These are phyloP conservation scores for Drosophila paranaensis DNA, from an alignment of 2,888 invertebrate genomes.

Conservation along the genomic window DNA sequence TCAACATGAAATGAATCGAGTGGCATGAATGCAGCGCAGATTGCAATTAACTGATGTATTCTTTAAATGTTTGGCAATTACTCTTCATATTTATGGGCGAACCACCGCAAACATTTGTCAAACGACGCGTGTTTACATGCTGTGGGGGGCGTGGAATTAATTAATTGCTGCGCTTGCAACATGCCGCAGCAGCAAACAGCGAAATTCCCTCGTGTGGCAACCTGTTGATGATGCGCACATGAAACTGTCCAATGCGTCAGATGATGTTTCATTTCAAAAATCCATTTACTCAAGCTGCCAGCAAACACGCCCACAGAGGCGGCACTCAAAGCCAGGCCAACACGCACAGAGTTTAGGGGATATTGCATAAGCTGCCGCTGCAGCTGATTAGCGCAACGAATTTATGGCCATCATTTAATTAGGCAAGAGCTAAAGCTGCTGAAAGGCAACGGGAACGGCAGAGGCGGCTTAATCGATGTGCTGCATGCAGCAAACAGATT, in stretches of 20 bases:
- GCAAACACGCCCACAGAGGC: conserved; percentile 18
- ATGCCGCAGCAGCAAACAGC: neutral
- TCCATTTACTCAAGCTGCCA: conserved; percentile 33
- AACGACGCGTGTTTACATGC: conserved; percentile 40
- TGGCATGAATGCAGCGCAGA: conserved; percentile 38
- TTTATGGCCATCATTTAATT: conserved; percentile 79
- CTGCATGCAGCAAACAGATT: conserved; percentile 48
- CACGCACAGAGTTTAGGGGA: neutral
- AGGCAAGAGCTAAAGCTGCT: conserved; percentile 45
- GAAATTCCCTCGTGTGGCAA: conserved; percentile 22
- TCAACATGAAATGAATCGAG: conserved; percentile 61
- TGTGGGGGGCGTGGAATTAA: conserved; percentile 49
- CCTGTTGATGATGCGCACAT: conserved; percentile 67
- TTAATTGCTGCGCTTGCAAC: conserved; percentile 56
- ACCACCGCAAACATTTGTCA: conserved; percentile 72
- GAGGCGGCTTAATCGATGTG: conserved; percentile 54
- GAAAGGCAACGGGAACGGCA: conserved; percentile 8
- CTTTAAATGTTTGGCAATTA: conserved; percentile 56
- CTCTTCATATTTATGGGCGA: conserved; percentile 59
- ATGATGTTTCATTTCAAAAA: conserved; percentile 18
- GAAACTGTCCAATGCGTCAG: conserved; percentile 6
- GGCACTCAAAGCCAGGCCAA: neutral
- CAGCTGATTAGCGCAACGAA: conserved; percentile 58
- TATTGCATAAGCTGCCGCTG: neutral
- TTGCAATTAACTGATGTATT: conserved; percentile 60